Evolutionary conservation across 2,113 vertebrate species (phyloP).

Genomic region (Numida meleagris): DNA sequence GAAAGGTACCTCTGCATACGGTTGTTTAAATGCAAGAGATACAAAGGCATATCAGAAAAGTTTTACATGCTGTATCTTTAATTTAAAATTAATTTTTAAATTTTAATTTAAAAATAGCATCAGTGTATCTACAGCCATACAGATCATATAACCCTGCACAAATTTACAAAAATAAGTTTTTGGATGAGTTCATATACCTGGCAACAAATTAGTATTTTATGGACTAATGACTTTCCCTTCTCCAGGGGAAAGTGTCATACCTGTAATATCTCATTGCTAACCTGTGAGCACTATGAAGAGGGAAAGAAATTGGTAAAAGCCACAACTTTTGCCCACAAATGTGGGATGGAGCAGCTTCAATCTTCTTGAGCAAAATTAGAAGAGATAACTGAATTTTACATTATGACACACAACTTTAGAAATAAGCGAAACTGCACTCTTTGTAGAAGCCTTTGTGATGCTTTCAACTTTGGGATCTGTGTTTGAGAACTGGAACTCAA

Average conservation of each 20-base stretch:
- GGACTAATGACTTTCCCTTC: not conserved
- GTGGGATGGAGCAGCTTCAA: not conserved
- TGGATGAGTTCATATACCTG: not conserved
- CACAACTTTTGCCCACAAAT: not conserved
- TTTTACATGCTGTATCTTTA: not conserved
- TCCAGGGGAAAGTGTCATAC: not conserved
- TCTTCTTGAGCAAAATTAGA: not conserved
- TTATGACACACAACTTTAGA: not conserved
- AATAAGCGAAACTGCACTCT: not conserved
- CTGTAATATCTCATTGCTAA: not conserved
- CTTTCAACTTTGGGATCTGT: not conserved
- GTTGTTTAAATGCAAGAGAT: not conserved
- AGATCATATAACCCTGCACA: not conserved
- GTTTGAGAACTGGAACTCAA: not conserved
- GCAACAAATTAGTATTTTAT: not conserved
- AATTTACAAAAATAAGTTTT: not conserved
- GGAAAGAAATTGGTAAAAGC: rapidly evolving
- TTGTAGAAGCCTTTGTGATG: not conserved
- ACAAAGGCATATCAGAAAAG: not conserved
- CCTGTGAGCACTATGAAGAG: rapidly evolving
- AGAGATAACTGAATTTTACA: not conserved
- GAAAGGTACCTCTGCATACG: not conserved
- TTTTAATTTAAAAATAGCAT: not conserved
- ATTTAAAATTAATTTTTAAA: too few species aligned
- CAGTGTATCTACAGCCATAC: not conserved